phyloP scores from a whole-genome alignment of 2,888 invertebrate species.

The Parelbella ahira region DNA sequence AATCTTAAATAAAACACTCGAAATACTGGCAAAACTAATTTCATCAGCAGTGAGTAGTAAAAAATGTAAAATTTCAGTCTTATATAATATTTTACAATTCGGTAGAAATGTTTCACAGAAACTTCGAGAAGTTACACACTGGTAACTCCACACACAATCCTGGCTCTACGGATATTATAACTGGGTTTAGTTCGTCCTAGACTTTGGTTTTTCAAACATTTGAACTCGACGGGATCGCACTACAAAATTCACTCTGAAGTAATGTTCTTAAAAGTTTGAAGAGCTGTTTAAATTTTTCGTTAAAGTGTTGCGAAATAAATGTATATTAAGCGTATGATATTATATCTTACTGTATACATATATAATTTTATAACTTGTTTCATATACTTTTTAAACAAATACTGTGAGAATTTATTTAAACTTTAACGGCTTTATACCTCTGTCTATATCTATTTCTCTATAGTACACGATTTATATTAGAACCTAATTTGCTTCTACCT shows the following conservation, averaged over 20 bases:
- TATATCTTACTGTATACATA: too few relatives aligned
- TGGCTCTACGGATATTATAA: constrained; percentile 20
- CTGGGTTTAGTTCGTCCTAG: constrained; percentile 20
- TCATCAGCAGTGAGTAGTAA: neutral
- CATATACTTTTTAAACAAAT: too few relatives aligned
- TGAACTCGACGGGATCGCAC: constrained; percentile 14
- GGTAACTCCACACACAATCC: constrained; percentile 12
- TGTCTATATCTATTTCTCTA: too few relatives aligned
- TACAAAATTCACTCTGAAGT: constrained; percentile 22
- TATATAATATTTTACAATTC: constrained; percentile 14
- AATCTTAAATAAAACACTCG: too few relatives aligned
- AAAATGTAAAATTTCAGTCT: constrained; percentile 3
- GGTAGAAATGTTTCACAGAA: constrained; percentile 11
- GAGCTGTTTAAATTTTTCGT: constrained; percentile 18
- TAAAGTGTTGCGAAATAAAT: too few relatives aligned
- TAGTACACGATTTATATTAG: too few relatives aligned
- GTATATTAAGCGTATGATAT: too few relatives aligned
- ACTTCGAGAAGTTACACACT: constrained; percentile 9
- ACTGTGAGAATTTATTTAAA: too few relatives aligned
- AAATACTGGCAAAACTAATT: too few relatives aligned
- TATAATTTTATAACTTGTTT: too few relatives aligned
- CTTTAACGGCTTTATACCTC: too few relatives aligned
- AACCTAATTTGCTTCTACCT: too few relatives aligned
- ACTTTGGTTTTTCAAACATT: constrained; percentile 23
- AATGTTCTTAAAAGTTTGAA: constrained; percentile 18